Evolutionary conservation across 2,113 vertebrate genomes (phyloP).

Genomic region (Pangasianodon hypophthalmus): DNA sequence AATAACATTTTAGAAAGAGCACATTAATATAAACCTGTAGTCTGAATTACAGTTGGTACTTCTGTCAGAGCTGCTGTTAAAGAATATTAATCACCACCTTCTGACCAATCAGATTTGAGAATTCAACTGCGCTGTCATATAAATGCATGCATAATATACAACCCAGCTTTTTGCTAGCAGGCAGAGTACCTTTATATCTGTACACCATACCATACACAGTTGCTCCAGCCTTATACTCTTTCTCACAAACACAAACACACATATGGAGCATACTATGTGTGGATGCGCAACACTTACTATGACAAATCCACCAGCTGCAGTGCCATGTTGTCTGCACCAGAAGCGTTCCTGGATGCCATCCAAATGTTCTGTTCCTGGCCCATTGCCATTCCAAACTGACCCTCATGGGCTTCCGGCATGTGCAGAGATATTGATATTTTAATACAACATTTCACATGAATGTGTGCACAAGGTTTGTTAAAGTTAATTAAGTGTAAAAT

Average conservation of each 20-base stretch:
- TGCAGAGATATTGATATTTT: conserved; percentile 22
- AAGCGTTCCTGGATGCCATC: conserved; percentile 27
- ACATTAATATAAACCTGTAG: not conserved
- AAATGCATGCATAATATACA: not conserved
- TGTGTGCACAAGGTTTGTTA: not conserved
- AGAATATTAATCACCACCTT: not conserved
- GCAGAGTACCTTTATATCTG: conserved; percentile 51
- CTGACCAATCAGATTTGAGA: not conserved
- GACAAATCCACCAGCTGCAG: conserved; percentile 40
- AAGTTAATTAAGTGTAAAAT: conserved; percentile 14
- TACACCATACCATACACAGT: conserved; percentile 24
- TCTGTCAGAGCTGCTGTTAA: not conserved
- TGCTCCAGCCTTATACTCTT: not conserved
- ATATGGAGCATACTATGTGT: not conserved
- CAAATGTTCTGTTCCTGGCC: conserved; percentile 27
- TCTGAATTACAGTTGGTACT: not conserved
- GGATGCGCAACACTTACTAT: conserved; percentile 18
- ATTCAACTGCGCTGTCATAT: not conserved
- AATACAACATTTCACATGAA: not conserved
- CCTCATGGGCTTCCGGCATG: not conserved
- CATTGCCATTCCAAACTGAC: conserved; percentile 35
- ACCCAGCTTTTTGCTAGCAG: conserved; percentile 56
- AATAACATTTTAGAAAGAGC: not conserved
- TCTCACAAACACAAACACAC: conserved; percentile 9
- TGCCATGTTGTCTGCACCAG: conserved; percentile 21